Conservation (phyloP, 2,888 invertebrate species). For the Brachypterus glaber region DNA sequence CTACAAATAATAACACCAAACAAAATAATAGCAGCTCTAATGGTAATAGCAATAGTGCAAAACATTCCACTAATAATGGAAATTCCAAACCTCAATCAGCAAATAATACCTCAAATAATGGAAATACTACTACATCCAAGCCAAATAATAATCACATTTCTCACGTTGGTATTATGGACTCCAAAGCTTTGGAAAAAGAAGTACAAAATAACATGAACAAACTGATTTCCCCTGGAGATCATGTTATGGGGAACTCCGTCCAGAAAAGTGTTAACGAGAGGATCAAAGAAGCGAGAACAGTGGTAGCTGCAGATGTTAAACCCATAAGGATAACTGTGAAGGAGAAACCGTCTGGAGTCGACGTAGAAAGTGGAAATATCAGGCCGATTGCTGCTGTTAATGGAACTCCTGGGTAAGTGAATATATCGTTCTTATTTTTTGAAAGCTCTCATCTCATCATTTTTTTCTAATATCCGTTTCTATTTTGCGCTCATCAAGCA, state of each 20-base stretch:
- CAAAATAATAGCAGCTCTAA: not conserved
- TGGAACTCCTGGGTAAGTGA: constrained; percentile 39
- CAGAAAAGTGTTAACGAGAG: constrained; percentile 30
- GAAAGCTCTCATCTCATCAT: too few species aligned
- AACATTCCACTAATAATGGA: not conserved
- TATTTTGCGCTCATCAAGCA: too few species aligned
- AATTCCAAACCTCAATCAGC: constrained; percentile 9
- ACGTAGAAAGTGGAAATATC: constrained; percentile 40
- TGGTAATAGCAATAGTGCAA: constrained; percentile 1
- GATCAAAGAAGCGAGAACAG: constrained; percentile 33
- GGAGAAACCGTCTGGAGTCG: constrained; percentile 36
- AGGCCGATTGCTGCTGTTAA: constrained; percentile 32
- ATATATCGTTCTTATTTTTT: too few species aligned
- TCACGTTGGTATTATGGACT: constrained; percentile 24
- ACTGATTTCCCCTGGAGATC: constrained; percentile 27
- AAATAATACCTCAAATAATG: not conserved
- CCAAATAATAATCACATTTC: constrained; percentile 22
- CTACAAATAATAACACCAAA: constrained; percentile 1
- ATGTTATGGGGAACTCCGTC: constrained; percentile 20
- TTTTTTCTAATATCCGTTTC: too few species aligned
- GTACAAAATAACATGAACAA: constrained; percentile 32
- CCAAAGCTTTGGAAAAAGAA: constrained; percentile 27
- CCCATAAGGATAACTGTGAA: constrained; percentile 39
- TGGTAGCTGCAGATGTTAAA: constrained; percentile 37
- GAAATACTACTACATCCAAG: not conserved